Evolutionary conservation across 2,797 vertebrate species (phyloP).

Genomic region (Fundulus diaphanus): DNA sequence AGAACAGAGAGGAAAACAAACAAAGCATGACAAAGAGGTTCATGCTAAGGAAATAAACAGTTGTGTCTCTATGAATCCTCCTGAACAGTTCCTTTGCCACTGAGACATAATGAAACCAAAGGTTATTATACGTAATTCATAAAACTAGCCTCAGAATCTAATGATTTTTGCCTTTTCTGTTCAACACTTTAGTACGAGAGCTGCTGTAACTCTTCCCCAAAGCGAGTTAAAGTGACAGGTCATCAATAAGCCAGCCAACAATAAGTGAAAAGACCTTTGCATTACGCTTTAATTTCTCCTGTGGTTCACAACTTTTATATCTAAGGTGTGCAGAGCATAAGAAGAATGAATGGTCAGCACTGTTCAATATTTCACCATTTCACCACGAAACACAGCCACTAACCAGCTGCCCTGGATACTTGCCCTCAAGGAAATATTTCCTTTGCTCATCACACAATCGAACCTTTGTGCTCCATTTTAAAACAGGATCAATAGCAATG

Average conservation of each 20-base stretch:
- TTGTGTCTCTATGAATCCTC: constrained; percentile 54
- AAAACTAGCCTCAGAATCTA: constrained; percentile 69
- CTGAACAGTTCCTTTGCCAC: constrained; percentile 66
- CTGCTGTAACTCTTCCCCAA: constrained; percentile 78
- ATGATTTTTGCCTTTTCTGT: constrained; percentile 77
- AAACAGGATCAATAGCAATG: constrained; percentile 72
- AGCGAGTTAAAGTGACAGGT: constrained; percentile 78
- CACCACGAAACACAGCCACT: constrained; percentile 19
- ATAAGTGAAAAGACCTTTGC: constrained; percentile 80
- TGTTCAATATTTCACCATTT: constrained; percentile 73
- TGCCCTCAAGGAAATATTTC: constrained; percentile 64
- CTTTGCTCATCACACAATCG: constrained; percentile 55
- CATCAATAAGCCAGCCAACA: constrained; percentile 79
- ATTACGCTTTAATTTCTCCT: constrained; percentile 82
- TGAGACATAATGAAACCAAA: constrained; percentile 76
- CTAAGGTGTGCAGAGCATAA: constrained; percentile 33
- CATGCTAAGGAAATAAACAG: constrained; percentile 51
- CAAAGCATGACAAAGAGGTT: constrained; percentile 47
- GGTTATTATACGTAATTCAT: constrained; percentile 77
- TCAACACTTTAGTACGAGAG: constrained; percentile 79
- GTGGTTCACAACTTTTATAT: constrained; percentile 54
- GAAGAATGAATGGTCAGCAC: constrained; percentile 28
- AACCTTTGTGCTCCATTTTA: constrained; percentile 59
- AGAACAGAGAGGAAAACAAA: constrained; percentile 32
- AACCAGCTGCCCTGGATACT: constrained; percentile 44